Evolutionary conservation across 2,113 vertebrate species (phyloP), one percentile per base, ranked within the genome.

Genomic region (Shinisaurus crocodilurus): DNA sequence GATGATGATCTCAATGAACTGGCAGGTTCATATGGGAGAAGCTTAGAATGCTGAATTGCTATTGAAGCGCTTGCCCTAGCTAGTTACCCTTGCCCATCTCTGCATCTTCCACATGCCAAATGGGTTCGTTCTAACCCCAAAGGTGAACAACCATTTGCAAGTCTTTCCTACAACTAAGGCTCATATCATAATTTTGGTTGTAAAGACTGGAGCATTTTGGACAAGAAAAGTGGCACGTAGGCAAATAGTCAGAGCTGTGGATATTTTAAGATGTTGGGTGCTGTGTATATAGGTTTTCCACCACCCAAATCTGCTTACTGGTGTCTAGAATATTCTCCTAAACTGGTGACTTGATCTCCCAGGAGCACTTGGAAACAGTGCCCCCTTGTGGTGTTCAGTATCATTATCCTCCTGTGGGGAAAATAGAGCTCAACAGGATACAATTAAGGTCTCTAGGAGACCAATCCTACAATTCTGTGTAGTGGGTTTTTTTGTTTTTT

Each of bases 301-400:
- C 2, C 32, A n/a, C 20, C 37, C 8, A 43, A 23, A 29, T 72
- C 20, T 27, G 16, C 48, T 37, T 83, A 60, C 37, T 45, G 20
- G 54, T 45, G 54, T 74, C 82, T 85, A 65, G 57, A 85, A 67
- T 67, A 77, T 85, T 77, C n/a, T 75, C 20, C 23, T 20, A 27
- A 65, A 76, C 2, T 32, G 34, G 48, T 72, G 70, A 43, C 18
- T 43, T 45, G n/a, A 37, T 83, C 67, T 89, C 88, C 54, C 37
- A 76, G 57, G 88, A 85, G 43, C 40, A 85, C 82, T 90, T 90
- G 89, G 74, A 85, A 85, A 70, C 74, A 79, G 89, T 85, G 89
- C 74, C 82, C 72, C 45, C 89, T 54, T 70, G 89, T 85, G 89
- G 89, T 76, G 45, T 15, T 90, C 60, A 70, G 57, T 45, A 25